Evolutionary conservation across 1,140 invertebrate species (phyloP).

Genomic region (Reticulitermes speratus): DNA sequence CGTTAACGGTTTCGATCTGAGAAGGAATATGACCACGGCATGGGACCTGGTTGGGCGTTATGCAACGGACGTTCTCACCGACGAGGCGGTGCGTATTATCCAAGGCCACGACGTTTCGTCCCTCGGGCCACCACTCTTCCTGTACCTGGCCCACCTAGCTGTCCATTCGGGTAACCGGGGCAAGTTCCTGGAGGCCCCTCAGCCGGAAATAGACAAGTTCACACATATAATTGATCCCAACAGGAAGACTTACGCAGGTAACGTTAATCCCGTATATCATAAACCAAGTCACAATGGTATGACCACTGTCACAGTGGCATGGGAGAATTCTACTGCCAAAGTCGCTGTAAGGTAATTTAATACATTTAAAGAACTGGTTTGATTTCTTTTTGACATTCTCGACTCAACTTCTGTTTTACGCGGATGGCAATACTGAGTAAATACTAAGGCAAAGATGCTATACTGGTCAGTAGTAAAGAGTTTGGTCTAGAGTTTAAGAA

Average conservation of each 20-base stretch:
- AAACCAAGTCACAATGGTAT: too few species aligned
- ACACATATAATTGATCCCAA: slow-evolving; percentile 62
- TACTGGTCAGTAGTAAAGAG: too few species aligned
- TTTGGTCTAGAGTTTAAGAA: too few species aligned
- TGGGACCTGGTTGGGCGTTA: slow-evolving; percentile 64
- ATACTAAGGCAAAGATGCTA: too few species aligned
- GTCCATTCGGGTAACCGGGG: slow-evolving; percentile 62
- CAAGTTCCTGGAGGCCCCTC: slow-evolving; percentile 59
- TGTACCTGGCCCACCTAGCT: slow-evolving; percentile 67
- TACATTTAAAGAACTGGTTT: too few species aligned
- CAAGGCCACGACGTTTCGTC: slow-evolving; percentile 54
- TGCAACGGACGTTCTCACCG: slow-evolving; percentile 67
- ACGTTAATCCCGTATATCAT: slow-evolving; percentile 23
- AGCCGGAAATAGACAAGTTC: slow-evolving; percentile 62
- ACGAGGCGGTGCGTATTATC: slow-evolving; percentile 61
- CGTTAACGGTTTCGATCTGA: slow-evolving; percentile 25
- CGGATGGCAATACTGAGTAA: too few species aligned
- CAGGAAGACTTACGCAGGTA: slow-evolving; percentile 66
- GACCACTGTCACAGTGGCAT: too few species aligned
- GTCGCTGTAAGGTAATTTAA: too few species aligned
- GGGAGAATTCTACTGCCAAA: too few species aligned
- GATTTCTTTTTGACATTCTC: too few species aligned
- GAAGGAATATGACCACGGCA: slow-evolving; percentile 50
- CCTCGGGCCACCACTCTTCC: slow-evolving; percentile 61
- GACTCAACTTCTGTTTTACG: too few species aligned